A percentile compares a stretch with the other conserved stretches of the same genome.
Evolutionary conservation across 2,113 vertebrate species (phyloP).

Genomic region (Chinchilla lanigera): DNA sequence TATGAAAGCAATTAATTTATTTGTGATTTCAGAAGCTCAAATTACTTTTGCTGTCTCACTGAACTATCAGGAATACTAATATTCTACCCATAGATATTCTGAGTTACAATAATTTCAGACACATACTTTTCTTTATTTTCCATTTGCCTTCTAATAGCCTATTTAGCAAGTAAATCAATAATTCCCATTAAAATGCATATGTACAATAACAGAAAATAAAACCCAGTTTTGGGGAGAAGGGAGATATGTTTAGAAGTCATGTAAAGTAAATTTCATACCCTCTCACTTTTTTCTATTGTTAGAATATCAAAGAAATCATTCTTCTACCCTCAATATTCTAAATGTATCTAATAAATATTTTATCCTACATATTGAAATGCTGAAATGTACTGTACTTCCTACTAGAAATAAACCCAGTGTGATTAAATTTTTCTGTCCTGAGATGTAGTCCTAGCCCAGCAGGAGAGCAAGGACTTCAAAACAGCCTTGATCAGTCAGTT

Average conservation of each 20-base stretch:
- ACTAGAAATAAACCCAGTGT: slow-evolving; percentile 11
- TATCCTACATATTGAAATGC: not conserved
- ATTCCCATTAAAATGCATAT: not conserved
- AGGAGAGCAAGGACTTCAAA: slow-evolving; percentile 18
- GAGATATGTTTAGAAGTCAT: slow-evolving; percentile 10
- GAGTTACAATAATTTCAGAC: slow-evolving; percentile 26
- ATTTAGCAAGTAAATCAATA: slow-evolving; percentile 4
- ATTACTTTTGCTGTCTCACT: slow-evolving; percentile 34
- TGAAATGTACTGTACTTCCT: slow-evolving; percentile 1
- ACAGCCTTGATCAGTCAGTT: not conserved
- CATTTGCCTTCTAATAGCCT: not conserved
- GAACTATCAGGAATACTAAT: slow-evolving; percentile 40
- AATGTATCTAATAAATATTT: slow-evolving; percentile 36
- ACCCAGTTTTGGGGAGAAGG: not conserved
- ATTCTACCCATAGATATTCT: not conserved
- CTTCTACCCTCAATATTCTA: not conserved
- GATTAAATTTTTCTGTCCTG: slow-evolving; percentile 1
- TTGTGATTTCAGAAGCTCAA: slow-evolving; percentile 23
- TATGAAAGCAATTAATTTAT: slow-evolving; percentile 53
- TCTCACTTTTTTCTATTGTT: not conserved
- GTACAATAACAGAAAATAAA: not conserved
- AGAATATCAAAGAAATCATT: not conserved
- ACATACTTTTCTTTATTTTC: not conserved
- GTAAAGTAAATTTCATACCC: not conserved
- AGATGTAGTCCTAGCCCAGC: not conserved